phyloP scores from a whole-genome alignment of 2,797 vertebrate species.

The Hippocampus kuda region DNA sequence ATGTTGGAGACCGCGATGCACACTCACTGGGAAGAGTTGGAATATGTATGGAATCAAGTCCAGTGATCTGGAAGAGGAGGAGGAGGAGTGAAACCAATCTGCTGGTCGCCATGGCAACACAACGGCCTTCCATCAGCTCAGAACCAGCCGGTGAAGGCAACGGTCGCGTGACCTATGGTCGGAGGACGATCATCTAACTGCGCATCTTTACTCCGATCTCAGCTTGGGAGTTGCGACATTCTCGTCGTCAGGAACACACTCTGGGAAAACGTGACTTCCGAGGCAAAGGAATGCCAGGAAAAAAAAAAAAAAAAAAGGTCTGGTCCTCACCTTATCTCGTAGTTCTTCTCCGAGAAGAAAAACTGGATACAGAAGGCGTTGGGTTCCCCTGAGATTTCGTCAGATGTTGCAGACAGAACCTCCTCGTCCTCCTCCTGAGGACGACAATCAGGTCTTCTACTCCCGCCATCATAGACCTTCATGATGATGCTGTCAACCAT shows the following conservation, averaged over 20 bases:
- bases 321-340: conserved; percentile 70
- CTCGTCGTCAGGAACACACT: no score
- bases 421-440: background rate
- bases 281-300: background rate
- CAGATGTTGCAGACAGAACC: conserved; percentile 1
- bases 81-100: conserved; percentile 12
- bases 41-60: conserved; percentile 82
- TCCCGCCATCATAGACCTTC: no score
- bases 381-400: conserved; percentile 12
- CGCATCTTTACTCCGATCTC: no score
- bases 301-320: background rate
- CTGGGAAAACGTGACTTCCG: no score
- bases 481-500: background rate
- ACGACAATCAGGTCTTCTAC: background rate
- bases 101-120: conserved; percentile 23
- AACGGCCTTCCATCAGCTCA: background rate
- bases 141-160: background rate
- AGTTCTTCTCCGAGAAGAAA: conserved; percentile 73
- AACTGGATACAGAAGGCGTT: conserved; percentile 74
- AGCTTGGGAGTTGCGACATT: no score
- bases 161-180: background rate
- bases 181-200: background rate
- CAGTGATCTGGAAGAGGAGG: conserved; percentile 67
- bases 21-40: conserved; percentile 79
- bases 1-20: background rate